Evolutionary conservation across 2,888 invertebrate species (phyloP), one percentile per base, ranked within the genome.

Genomic region (Altica lythri): DNA sequence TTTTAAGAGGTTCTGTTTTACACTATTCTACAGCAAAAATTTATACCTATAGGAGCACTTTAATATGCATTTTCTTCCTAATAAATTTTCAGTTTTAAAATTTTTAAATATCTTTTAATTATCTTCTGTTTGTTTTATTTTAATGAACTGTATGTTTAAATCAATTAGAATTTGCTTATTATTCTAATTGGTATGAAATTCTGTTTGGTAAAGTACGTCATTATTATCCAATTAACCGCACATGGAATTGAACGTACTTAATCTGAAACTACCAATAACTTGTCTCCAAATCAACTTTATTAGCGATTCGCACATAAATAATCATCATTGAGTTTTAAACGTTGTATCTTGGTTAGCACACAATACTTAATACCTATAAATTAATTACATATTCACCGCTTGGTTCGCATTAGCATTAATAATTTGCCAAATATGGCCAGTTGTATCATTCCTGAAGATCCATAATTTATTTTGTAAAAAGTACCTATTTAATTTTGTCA

Each of bases 281-380:
- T 5, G 34, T 34, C 34, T 34, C 34, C 34, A 16, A 34, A 34
- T 34, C 34, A 34, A 34, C 13, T 4, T 18, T 29, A 56, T 55
- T 55, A 55, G 27, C 17, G 43, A 55, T 56, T 55, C 51, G 51
- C 52, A 43, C 53, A 59, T 56, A 54, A 59, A 54, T 59, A 56
- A 59, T 59, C 49, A 47, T 53, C 35, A 42, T 29, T 16, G 35
- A 32, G 38, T 51, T 40, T 45, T 32, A 49, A 55, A 52, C 37
- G 52, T 29, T 46, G 54, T 18, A 38, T 38, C 57, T 53, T 60
- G 55, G 51, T 60, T 60, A 57, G 63, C 65, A 66, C 64, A 66
- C 65, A 66, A 66, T 66, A 62, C 60, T 61, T 53, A 58, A 53
- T 56, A 59, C 59, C 59, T 59, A 62, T 64, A 64, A 64, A 62